Evolutionary conservation across 2,113 vertebrate species (phyloP).

Genomic region (Lutjanus erythropterus): DNA sequence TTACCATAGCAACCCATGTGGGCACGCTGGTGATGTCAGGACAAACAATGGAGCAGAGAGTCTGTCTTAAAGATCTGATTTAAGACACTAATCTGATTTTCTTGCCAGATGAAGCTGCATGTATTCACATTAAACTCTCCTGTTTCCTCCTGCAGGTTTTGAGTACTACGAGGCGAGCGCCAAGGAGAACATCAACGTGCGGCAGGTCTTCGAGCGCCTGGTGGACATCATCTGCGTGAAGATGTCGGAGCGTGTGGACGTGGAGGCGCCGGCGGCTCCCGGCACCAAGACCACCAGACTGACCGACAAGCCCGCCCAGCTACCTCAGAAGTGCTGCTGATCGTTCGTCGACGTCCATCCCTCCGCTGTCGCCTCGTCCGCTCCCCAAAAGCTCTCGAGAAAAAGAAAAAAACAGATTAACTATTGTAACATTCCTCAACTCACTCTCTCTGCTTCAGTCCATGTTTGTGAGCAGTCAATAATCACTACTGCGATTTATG

Average conservation of each 20-base stretch:
- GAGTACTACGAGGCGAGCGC: conserved; percentile 98
- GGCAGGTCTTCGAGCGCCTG: conserved; percentile 96
- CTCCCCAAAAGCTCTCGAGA: neutral
- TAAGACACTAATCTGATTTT: too few species aligned
- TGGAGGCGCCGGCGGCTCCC: conserved; percentile 86
- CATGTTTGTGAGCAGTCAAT: conserved; percentile 58
- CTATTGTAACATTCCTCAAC: conserved; percentile 52
- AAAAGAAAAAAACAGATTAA: conserved; percentile 42
- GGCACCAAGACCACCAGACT: conserved; percentile 90
- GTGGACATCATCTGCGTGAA: conserved; percentile 99
- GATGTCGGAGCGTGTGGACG: conserved; percentile 95
- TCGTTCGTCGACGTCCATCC: conserved; percentile 54
- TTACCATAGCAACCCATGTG: too few species aligned
- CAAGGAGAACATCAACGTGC: conserved; percentile 98
- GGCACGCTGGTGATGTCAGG: too few species aligned
- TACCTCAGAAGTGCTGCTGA: conserved; percentile 96
- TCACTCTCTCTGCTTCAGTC: conserved; percentile 52
- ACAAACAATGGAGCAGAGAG: too few species aligned
- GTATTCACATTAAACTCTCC: neutral
- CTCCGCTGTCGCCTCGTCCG: neutral
- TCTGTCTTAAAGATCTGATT: too few species aligned
- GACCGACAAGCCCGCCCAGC: conserved; percentile 90
- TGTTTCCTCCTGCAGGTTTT: conserved; percentile 86
- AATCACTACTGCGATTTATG: conserved; percentile 23
- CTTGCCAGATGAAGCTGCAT: neutral